Base-by-base conservation (phyloP, 2,888 invertebrate species). In the Drosophila nr. medialis region DNA sequence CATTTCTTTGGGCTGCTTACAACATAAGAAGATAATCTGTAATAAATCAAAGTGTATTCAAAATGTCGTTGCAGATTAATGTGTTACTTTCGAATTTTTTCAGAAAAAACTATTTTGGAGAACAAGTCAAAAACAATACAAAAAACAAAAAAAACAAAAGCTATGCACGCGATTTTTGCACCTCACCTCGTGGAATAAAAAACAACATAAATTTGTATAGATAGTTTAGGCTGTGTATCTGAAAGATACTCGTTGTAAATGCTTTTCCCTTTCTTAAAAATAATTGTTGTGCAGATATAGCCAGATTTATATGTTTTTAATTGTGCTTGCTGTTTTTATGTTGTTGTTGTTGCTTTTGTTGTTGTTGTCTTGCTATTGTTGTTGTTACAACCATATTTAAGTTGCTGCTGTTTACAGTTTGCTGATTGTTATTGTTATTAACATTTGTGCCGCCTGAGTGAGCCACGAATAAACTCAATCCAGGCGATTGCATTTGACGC, bases 391-490 rank as follows among this genome's bases (percentile, higher is more conserved):
- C 50, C 56, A 38, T n/a, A 62, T 40, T 68, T 67, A 32, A 53
- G 59, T 53, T 54, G 49, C 45, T 73, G 34, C 49, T 64, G 56
- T 72, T 75, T 58, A 72, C 72, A 70, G 30, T 55, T 45, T 45
- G 45, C 24, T 45, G 45, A 45, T 45, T 69, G 65, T 80, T 79
- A 66, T 77, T 77, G 81, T 72, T 86, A 64, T 70, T 71, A 70
- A 75, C 63, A 72, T 64, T 64, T 75, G 75, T 73, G 69, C 67
- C 69, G 77, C 77, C 64, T 80, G 76, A 83, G 55, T 70, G 81
- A 69, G 64, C 48, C 49, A 40, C 45, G 66, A 48, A 51, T 71
- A 62, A 63, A 71, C 70, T 71, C 40, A 68, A 78, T 71, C 67
- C 64, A 64, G 62, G 67, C 48, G 58, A 79, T 79, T 76, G 72